Conservation (phyloP, 2,797 vertebrate species). For the Varecia variegata region DNA sequence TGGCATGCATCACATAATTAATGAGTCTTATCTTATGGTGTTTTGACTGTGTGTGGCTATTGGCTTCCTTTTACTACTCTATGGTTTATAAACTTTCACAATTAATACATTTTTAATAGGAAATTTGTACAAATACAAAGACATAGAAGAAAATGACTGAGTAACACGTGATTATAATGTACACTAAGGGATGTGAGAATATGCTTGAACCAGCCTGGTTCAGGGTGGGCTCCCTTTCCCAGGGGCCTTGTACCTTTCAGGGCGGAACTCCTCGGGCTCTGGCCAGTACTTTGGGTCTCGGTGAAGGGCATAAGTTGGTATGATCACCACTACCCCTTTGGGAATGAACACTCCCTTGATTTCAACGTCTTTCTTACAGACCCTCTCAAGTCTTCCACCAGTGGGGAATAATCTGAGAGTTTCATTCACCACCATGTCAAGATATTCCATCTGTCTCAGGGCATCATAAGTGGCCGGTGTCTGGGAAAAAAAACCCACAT, state of each 20-base stretch:
- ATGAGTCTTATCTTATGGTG: background rate
- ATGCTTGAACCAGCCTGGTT: background rate
- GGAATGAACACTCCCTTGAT: conserved; percentile 64
- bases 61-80: background rate
- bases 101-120: background rate
- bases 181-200: background rate
- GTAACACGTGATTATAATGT: background rate
- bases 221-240: no score
- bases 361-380: no score
- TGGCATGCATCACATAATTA: background rate
- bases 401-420: no score
- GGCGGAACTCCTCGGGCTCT: no score
- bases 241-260: no score
- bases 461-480: no score
- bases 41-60: background rate
- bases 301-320: conserved; percentile 36
- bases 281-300: no score
- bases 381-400: no score
- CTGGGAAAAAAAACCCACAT: no score
- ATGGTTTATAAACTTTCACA: background rate
- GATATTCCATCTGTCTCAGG: no score
- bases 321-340: conserved; percentile 67
- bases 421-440: no score
- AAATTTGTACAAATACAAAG: background rate
- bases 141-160: background rate